Base-by-base conservation (phyloP, 1,140 invertebrate species). In the Mamestra configurata region DNA sequence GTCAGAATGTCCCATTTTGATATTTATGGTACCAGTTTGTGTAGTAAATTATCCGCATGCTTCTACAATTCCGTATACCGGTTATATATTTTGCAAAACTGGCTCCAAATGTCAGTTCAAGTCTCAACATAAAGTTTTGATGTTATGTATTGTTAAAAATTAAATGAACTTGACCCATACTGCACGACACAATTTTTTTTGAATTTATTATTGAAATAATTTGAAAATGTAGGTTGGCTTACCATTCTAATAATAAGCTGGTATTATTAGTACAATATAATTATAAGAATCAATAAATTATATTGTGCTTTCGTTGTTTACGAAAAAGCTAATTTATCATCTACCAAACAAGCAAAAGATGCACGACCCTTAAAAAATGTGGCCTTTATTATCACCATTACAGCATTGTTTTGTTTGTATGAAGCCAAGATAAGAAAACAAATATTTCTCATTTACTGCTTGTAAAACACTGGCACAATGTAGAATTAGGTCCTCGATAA, bases 401-500 rank as follows among this genome's bases (percentile, higher is more conserved):
- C 18, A 27, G 5, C 18, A 55, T 53, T 57, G 70, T 72, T 72
- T 49, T 70, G 66, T 70, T 70, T 55, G 18, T 55, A 31, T 53
- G 31, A 6, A 57, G 11, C 51, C 20, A 20, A 72, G 70, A 72
- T 72, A 72, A 72, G 49, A 37, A 6, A 72, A 20, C 27, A 55
- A 35, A 55, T 27, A 24, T 57, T 57, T 18, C 27, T 18, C n/a
- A 31, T 35, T 37, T 37, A 18, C 10, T 22, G 22, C 40, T 55
- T 53, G 70, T 55, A 71, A 46, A 46, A 70, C 18, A 35, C 27
- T 22, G 1, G 4, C 27, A 55, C 31, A 55, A 72, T 53, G 27
- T 37, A 70, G n/a, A 55, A 71, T 55, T 64, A 66, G 55, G 22
- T 75, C 13, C 73, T n/a, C 73, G 81, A 78, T 83, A 83, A 77